Base-by-base conservation (phyloP, 2,113 vertebrate species). In the Burhinus oedicnemus region DNA sequence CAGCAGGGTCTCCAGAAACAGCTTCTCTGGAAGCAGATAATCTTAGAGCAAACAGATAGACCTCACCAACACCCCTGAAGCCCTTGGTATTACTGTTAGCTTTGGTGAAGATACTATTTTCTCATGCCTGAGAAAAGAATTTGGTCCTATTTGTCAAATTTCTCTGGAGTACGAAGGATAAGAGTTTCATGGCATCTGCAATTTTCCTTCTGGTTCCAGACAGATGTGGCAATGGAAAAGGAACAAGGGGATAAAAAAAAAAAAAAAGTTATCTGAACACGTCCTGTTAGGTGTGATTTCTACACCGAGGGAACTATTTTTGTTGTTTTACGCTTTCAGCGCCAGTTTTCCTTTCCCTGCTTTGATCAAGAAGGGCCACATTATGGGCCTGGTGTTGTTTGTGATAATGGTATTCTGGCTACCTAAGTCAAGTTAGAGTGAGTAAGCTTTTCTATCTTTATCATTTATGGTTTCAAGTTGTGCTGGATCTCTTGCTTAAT, bases 361-460 rank as follows among this genome's bases (percentile, higher is more conserved):
- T 74, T 60, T 34, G 74, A 82, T 83, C 32, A 66, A 47, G 66
- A 79, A 77, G 22, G 17, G 29, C 38, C 38, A 55, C n/a, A 42
- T 26, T n/a, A 22, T 57, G 68, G 42, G 10, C 40, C 45, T 44
- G 27, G 42, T 65, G 45, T 23, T 87, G 51, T 61, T 79, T 52
- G 15, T 65, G 51, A 55, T 45, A 38, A 44, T 66, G 45, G 15
- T 27, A 12, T 55, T 79, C 45, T 83, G 62, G 44, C 51, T 65
- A 22, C 70, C 55, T 18, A 32, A 62, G 26, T n/a, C 38, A 36
- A 75, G 30, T 45, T 10, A 12, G n/a, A 45, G 47, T 68, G 87
- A 83, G n/a, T 52, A 88, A 82, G 27, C 80, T 91, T 87, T 93
- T 75, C 91, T 83, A 26, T 70, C 71, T 93, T 83, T 60, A 69